phyloP scores from a whole-genome alignment of 2,797 vertebrate species.

The Petrocephalus schoutedeni region DNA sequence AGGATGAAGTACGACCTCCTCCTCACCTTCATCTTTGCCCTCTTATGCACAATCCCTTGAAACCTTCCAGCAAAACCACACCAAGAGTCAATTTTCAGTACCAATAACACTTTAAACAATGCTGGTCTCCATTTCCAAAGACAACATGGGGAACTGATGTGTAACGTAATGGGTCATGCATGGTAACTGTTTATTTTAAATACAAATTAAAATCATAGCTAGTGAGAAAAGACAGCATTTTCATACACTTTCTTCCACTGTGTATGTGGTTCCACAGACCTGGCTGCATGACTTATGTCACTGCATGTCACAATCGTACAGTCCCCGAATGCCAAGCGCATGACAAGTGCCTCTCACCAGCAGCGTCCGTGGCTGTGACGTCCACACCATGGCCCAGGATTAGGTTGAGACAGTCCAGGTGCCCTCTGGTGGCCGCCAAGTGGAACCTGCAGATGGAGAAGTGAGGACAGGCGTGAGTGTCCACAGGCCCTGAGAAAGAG shows the following conservation, averaged over 20 bases:
- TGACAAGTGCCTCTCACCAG: conserved; percentile 60
- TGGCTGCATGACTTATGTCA: background rate
- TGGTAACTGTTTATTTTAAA: background rate
- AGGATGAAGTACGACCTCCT: background rate
- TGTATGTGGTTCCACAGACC: background rate
- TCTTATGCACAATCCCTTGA: background rate
- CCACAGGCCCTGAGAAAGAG: background rate
- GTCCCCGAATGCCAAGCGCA: background rate
- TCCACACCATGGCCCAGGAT: conserved; percentile 82
- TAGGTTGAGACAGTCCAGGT: conserved; percentile 85
- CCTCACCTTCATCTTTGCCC: background rate
- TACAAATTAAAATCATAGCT: background rate
- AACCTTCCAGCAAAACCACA: background rate
- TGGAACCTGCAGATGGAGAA: conserved; percentile 72
- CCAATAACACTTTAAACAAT: background rate
- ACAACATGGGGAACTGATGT: background rate
- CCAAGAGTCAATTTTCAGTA: background rate
- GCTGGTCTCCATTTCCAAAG: background rate
- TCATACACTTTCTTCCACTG: background rate
- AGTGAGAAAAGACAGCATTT: background rate
- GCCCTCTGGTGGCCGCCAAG: conserved; percentile 84
- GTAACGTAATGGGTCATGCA: background rate
- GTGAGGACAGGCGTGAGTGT: background rate
- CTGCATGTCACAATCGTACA: background rate
- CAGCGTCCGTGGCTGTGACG: conserved; percentile 76